Evolutionary conservation across 1,140 invertebrate species (phyloP), one percentile per base, ranked within the genome.

Genomic region (Gryllus bimaculatus): DNA sequence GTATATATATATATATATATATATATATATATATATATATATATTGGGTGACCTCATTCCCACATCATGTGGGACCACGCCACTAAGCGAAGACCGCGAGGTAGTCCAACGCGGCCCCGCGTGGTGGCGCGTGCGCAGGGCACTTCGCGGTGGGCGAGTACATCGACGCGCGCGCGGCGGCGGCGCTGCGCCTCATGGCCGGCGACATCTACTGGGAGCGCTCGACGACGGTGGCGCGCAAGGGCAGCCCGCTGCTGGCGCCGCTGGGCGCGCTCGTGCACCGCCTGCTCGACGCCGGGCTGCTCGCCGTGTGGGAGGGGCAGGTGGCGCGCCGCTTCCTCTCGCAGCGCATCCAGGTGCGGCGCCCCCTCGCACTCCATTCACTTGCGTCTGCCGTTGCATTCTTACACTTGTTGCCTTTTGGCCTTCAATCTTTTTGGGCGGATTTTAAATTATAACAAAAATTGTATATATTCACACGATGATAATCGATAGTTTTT

Each of bases 61-160:
- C n/a, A n/a, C n/a, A n/a, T n/a, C n/a, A n/a, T n/a, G n/a, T n/a
- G n/a, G n/a, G n/a, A n/a, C n/a, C n/a, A n/a, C n/a, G n/a, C n/a
- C n/a, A n/a, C n/a, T n/a, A n/a, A n/a, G n/a, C n/a, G n/a, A n/a
- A n/a, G n/a, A n/a, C n/a, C n/a, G n/a, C n/a, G n/a, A n/a, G n/a
- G n/a, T n/a, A n/a, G n/a, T n/a, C n/a, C n/a, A n/a, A n/a, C n/a
- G n/a, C n/a, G n/a, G n/a, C n/a, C n/a, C n/a, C 86, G 87, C 78
- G 81, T 89, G 80, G 87, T 87, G n/a, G 87, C 86, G 84, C 87
- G 87, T 88, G 26, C 13, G 47, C 66, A 78, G 78, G 78, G 13
- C 78, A 78, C 66, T 78, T 49, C 49, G 78, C 78, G 8, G 13
- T 78, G 8, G 78, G 78, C 5, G 78, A 78, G 10, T 78, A 78